Percentiles rank a stretch among this genome's conserved stretches.
Evolutionary conservation across 1,140 invertebrate species (phyloP).

Genomic region (Neodiprion virginianus): DNA sequence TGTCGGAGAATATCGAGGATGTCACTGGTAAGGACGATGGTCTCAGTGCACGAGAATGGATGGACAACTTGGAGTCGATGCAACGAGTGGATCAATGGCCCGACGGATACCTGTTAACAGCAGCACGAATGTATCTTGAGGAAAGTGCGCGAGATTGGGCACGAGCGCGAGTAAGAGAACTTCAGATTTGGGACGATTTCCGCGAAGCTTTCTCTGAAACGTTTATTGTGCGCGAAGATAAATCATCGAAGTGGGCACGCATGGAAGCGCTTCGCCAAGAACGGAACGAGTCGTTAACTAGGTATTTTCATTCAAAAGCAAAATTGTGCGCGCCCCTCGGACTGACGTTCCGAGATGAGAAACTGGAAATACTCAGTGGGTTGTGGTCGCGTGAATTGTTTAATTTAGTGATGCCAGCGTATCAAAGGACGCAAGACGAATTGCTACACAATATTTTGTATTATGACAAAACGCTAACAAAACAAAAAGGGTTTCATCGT

Average conservation of each 20-base stretch:
- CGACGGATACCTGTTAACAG: slow-evolving; percentile 7
- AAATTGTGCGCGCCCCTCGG: no score
- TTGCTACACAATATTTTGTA: no score
- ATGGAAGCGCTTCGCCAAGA: background rate
- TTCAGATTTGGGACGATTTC: slow-evolving; percentile 8
- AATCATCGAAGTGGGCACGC: background rate
- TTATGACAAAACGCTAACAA: no score
- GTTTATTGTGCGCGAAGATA: slow-evolving; percentile 1
- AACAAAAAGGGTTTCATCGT: no score
- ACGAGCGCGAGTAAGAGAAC: background rate
- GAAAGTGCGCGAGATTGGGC: slow-evolving; percentile 12
- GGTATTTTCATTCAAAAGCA: no score
- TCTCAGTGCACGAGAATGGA: slow-evolving; percentile 4
- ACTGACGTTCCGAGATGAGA: background rate
- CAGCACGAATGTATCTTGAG: slow-evolving; percentile 4
- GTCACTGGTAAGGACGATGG: background rate
- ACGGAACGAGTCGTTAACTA: no score
- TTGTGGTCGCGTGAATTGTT: no score
- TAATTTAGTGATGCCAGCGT: no score
- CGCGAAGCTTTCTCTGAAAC: background rate
- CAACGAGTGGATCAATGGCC: slow-evolving; percentile 8
- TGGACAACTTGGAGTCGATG: slow-evolving; percentile 13
- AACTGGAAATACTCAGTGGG: no score
- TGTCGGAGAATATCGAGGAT: slow-evolving; percentile 5
- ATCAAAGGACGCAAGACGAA: no score